Percentiles rank a stretch among this genome's conserved stretches.
phyloP scores from a whole-genome alignment of 2,797 vertebrate genomes.

The Pantherophis alleghaniensis region DNA sequence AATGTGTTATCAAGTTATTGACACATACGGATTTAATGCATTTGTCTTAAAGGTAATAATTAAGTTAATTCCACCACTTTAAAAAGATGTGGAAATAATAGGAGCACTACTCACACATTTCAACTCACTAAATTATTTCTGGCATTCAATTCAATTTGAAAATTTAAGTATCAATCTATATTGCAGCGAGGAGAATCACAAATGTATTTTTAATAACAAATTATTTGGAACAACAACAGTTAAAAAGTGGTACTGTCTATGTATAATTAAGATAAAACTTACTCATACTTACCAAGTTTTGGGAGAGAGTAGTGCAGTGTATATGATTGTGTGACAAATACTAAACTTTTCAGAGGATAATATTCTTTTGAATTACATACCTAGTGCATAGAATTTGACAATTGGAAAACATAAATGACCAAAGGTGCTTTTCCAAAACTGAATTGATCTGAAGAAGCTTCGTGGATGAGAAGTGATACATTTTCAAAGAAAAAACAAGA shows the following conservation, averaged over 20 bases:
- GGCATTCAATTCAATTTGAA: background rate
- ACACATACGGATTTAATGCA: slow-evolving; percentile 60
- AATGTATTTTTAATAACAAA: background rate
- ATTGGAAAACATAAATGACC: background rate
- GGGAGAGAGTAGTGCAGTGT: background rate
- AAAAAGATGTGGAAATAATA: background rate
- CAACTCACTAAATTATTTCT: background rate
- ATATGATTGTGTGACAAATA: background rate
- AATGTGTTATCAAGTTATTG: slow-evolving; percentile 67
- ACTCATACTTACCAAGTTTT: background rate
- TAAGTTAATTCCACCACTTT: slow-evolving; percentile 4
- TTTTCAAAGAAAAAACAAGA: background rate
- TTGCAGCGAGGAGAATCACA: background rate
- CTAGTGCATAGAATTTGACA: background rate
- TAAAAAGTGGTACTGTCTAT: background rate
- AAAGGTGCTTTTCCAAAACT: background rate
- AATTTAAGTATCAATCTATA: background rate
- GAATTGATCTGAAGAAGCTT: background rate
- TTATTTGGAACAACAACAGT: background rate
- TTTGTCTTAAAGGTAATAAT: slow-evolving; percentile 54
- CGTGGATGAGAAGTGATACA: background rate
- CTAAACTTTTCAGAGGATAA: background rate
- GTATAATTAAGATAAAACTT: background rate
- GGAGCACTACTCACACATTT: background rate
- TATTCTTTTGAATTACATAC: background rate